Conservation (phyloP, 1,140 invertebrate species). For the Zaprionus tsacasi region DNA sequence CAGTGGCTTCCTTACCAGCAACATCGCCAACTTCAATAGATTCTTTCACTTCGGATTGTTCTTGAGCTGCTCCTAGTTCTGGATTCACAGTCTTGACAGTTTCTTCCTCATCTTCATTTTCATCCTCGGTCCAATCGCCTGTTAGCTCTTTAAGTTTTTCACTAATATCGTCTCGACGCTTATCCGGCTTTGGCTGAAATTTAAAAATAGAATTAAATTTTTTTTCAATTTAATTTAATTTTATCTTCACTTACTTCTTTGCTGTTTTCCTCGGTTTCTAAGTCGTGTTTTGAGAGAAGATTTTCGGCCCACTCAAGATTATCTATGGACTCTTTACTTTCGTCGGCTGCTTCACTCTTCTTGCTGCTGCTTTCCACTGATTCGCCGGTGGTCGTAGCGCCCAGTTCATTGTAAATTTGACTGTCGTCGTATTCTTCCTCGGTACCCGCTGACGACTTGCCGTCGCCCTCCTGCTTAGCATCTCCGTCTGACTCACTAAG, state of each 20-base stretch:
- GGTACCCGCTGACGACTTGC: conserved; percentile 57
- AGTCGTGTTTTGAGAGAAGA: conserved; percentile 71
- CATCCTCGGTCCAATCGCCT: conserved; percentile 81
- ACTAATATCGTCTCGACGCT: conserved; percentile 73
- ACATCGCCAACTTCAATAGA: conserved; percentile 24
- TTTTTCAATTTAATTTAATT: not conserved
- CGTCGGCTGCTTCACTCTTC: conserved; percentile 56
- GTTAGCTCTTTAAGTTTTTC: conserved; percentile 81
- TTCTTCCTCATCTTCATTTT: conserved; percentile 73
- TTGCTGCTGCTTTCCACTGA: conserved; percentile 57
- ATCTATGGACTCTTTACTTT: conserved; percentile 76
- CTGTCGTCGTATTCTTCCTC: conserved; percentile 77
- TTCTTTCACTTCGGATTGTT: conserved; percentile 36
- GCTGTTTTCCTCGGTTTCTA: conserved; percentile 65
- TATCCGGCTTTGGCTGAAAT: conserved; percentile 62
- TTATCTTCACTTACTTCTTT: conserved; percentile 59
- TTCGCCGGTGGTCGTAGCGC: conserved; percentile 29
- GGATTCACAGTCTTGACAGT: conserved; percentile 45
- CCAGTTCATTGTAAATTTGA: conserved; percentile 73
- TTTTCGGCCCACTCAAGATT: conserved; percentile 82
- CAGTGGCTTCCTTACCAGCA: conserved; percentile 17
- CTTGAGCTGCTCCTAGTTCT: conserved; percentile 20
- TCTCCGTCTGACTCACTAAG: conserved; percentile 72
- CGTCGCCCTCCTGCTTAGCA: conserved; percentile 49
- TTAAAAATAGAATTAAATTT: not conserved